A percentile compares a stretch with the other conserved stretches of the same genome.
Evolutionary conservation across 1,140 invertebrate genomes (phyloP).

Genomic region (Orussus abietinus): DNA sequence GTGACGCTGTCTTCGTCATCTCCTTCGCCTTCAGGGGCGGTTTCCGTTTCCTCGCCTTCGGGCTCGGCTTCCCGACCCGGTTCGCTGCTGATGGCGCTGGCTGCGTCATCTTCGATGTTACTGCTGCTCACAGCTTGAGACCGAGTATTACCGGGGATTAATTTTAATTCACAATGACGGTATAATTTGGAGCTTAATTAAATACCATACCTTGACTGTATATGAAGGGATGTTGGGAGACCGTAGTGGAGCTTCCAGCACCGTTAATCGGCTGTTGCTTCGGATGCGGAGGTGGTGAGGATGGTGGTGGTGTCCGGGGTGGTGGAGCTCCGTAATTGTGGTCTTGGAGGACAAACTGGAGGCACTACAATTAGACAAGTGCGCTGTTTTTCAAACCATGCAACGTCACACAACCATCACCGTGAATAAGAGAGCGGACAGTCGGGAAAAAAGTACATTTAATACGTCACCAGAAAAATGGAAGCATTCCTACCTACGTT

Average conservation of each 20-base stretch:
- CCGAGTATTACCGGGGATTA: constrained; percentile 6
- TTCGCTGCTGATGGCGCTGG: constrained; percentile 63
- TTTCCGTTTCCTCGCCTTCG: constrained; percentile 83
- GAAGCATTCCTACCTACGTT: too few species aligned
- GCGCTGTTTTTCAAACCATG: constrained; percentile 44
- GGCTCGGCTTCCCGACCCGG: constrained; percentile 58
- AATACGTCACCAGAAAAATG: background rate
- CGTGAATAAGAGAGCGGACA: background rate
- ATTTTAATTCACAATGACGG: constrained; percentile 3
- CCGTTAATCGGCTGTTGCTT: constrained; percentile 45
- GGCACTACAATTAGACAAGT: constrained; percentile 49
- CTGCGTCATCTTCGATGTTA: constrained; percentile 59
- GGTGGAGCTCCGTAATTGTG: constrained; percentile 76
- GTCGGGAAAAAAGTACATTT: background rate
- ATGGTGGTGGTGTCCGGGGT: constrained; percentile 58
- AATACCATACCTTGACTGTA: constrained; percentile 38
- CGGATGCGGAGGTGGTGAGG: constrained; percentile 49
- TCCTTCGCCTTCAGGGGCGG: constrained; percentile 79
- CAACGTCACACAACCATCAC: constrained; percentile 40
- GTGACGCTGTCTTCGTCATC: constrained; percentile 86
- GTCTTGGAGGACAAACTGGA: constrained; percentile 71
- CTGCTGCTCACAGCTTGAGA: constrained; percentile 29
- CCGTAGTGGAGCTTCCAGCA: constrained; percentile 33
- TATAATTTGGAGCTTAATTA: constrained; percentile 4
- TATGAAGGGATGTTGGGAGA: constrained; percentile 39